Evolutionary conservation across 2,113 vertebrate species (phyloP).

Genomic region (Butorides virescens): DNA sequence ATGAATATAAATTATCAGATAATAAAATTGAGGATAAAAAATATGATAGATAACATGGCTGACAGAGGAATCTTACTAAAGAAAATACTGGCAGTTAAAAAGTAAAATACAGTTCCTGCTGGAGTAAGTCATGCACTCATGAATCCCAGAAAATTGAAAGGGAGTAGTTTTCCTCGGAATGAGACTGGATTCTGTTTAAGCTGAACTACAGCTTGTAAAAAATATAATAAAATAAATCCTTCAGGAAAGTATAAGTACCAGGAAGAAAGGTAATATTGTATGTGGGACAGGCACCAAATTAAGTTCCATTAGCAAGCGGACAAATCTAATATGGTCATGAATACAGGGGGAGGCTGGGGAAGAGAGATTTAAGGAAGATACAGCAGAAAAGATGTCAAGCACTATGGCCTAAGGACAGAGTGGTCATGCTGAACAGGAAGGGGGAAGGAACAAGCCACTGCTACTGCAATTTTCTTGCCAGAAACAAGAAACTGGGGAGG

Average conservation of each 20-base stretch:
- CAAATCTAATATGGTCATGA: not conserved
- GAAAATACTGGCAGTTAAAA: not conserved
- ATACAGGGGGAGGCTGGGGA: not conserved
- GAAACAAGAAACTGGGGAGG: not conserved
- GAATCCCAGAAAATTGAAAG: not conserved
- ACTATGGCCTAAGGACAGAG: not conserved
- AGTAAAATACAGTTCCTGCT: not conserved
- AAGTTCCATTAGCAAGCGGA: not conserved
- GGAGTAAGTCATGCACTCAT: not conserved
- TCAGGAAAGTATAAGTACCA: not conserved
- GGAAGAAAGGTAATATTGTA: not conserved
- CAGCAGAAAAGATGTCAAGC: not conserved
- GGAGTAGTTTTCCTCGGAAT: not conserved
- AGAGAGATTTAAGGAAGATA: not conserved
- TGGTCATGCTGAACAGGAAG: rapidly evolving
- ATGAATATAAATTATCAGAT: not conserved
- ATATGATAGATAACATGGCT: not conserved
- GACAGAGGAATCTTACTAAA: not conserved
- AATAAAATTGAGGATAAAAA: not conserved
- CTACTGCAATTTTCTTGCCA: not conserved
- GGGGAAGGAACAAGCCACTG: not conserved
- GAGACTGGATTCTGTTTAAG: not conserved
- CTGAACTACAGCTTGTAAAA: not conserved
- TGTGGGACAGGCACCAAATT: not conserved
- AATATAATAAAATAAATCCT: not conserved